Evolutionary conservation across 2,888 invertebrate genomes (phyloP).

Genomic region (Molorchus minor): DNA sequence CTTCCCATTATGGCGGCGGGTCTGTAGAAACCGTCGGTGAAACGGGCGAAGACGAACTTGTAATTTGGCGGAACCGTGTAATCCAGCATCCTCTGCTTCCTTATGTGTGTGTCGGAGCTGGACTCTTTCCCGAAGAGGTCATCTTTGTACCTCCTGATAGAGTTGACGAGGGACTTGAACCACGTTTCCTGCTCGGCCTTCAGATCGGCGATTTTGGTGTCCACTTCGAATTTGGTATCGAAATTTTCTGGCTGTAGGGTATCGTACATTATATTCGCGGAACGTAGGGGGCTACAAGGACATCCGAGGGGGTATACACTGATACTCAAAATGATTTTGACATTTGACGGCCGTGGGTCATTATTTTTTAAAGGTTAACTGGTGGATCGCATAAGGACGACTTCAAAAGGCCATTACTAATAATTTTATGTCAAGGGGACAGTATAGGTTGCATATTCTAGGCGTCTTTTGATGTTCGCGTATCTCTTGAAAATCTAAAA

Average conservation of each 20-base stretch:
- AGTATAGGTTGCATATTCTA: too few relatives aligned
- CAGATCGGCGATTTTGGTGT: background rate
- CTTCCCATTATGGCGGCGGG: slow-evolving; percentile 39
- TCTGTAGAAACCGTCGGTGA: slow-evolving; percentile 39
- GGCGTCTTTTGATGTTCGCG: too few relatives aligned
- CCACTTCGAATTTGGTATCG: background rate
- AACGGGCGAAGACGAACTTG: slow-evolving; percentile 44
- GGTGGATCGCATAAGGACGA: background rate
- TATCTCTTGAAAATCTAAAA: too few relatives aligned
- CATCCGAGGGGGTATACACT: background rate
- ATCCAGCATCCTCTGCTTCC: slow-evolving; percentile 31
- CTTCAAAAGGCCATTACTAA: too few relatives aligned
- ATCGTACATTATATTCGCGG: slow-evolving; percentile 17
- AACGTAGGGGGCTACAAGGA: background rate
- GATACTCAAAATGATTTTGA: slow-evolving; percentile 20
- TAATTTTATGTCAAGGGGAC: too few relatives aligned
- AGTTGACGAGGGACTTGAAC: slow-evolving; percentile 40
- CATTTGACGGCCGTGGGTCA: background rate
- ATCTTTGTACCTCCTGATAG: slow-evolving; percentile 39
- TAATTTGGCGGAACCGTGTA: slow-evolving; percentile 38
- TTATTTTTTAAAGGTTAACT: background rate
- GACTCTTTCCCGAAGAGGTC: slow-evolving; percentile 13
- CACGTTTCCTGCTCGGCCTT: slow-evolving; percentile 25
- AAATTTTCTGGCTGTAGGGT: slow-evolving; percentile 12
- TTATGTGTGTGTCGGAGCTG: slow-evolving; percentile 8